Evolutionary conservation across 1,140 invertebrate genomes (phyloP).

Genomic region (Chrysopa pallens): DNA sequence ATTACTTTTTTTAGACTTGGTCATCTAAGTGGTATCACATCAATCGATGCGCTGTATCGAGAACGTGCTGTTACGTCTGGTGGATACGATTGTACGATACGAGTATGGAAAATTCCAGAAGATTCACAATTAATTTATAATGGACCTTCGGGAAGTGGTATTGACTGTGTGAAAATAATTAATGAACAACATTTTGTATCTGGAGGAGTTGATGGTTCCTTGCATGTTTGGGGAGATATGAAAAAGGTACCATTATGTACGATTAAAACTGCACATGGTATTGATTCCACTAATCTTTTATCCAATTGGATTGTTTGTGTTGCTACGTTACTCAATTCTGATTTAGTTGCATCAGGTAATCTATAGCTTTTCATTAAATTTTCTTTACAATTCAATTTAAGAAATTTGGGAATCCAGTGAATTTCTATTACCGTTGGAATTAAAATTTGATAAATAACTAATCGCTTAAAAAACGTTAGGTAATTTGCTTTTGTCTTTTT

Average conservation of each 20-base stretch:
- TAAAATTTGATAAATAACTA: no score
- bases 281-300: conserved; percentile 34
- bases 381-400: no score
- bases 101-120: conserved; percentile 92
- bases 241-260: conserved; percentile 79
- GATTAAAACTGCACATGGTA: conserved; percentile 60
- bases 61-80: conserved; percentile 81
- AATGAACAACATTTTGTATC: conserved; percentile 87
- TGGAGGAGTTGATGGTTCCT: conserved; percentile 70
- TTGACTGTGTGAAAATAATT: conserved; percentile 76
- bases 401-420: no score
- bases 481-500: no score
- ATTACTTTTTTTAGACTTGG: conserved; percentile 45
- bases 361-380: no score
- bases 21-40: conserved; percentile 73
- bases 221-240: conserved; percentile 71
- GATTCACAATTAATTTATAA: conserved; percentile 92
- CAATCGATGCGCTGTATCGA: conserved; percentile 68
- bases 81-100: conserved; percentile 64
- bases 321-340: conserved; percentile 64
- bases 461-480: no score
- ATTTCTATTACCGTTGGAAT: no score
- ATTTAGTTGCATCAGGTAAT: conserved; percentile 83
- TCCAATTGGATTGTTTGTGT: conserved; percentile 77
- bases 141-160: conserved; percentile 51